phyloP scores from a whole-genome alignment of 2,113 vertebrate genomes.

The Gobius niger region DNA sequence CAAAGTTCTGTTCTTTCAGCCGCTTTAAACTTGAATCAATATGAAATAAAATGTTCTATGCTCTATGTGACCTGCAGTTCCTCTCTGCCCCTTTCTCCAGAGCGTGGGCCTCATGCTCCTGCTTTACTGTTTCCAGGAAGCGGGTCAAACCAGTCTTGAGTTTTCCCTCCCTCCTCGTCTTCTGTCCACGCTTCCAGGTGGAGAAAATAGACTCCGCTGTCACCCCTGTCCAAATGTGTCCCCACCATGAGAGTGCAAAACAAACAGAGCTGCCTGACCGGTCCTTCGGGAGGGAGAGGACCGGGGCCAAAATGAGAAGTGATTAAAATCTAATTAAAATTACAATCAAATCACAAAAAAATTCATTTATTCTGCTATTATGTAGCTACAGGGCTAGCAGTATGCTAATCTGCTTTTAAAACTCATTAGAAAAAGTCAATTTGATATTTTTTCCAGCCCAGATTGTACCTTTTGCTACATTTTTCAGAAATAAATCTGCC shows the following conservation, averaged over 20 bases:
- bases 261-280: constrained; percentile 65
- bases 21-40: no score
- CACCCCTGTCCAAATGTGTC: constrained; percentile 69
- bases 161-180: constrained; percentile 62
- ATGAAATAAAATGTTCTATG: constrained; percentile 17
- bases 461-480: no score
- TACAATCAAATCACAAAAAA: no score
- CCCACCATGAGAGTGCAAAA: constrained; percentile 62
- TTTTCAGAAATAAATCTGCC: no score
- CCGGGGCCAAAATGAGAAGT: constrained; percentile 28
- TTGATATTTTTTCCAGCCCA: no score
- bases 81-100: constrained; percentile 41
- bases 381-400: no score
- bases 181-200: constrained; percentile 64
- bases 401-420: no score
- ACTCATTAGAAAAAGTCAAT: no score
- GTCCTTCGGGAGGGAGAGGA: constrained; percentile 22
- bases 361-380: no score
- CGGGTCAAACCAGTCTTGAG: constrained; percentile 71
- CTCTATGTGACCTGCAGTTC: constrained; percentile 22
- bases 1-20: no score
- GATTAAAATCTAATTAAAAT: not conserved
- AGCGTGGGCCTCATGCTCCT: constrained; percentile 50
- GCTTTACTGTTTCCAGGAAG: constrained; percentile 73
- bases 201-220: constrained; percentile 75